Evolutionary conservation across 2,888 invertebrate species (phyloP).

Genomic region (Noctua comes): DNA sequence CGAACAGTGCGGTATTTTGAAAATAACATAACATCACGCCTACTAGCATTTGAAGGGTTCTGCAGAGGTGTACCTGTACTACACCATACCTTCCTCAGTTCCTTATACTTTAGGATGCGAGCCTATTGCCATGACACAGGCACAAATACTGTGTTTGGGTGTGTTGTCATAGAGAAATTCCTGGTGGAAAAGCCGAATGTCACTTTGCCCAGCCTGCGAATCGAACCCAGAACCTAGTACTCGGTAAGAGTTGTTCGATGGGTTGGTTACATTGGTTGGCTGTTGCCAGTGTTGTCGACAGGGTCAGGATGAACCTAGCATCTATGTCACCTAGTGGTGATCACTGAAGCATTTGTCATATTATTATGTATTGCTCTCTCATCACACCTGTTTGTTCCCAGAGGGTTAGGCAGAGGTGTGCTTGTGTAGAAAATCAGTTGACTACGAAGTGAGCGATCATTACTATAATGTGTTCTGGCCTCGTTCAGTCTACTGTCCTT

Average conservation of each 20-base stretch:
- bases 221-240: background rate
- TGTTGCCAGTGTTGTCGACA: background rate
- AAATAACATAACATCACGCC: background rate
- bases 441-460: background rate
- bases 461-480: background rate
- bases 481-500: background rate
- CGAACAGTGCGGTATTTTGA: background rate
- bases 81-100: background rate
- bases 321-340: background rate
- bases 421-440: background rate
- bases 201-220: background rate
- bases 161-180: background rate
- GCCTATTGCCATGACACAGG: background rate
- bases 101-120: background rate
- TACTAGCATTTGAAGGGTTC: background rate
- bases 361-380: background rate
- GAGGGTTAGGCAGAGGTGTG: background rate
- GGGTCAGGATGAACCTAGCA: background rate
- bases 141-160: background rate
- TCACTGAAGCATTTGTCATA: background rate
- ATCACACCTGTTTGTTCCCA: background rate
- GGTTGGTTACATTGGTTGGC: background rate
- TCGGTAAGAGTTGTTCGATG: background rate
- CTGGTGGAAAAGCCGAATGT: background rate
- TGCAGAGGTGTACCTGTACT: background rate